These are phyloP conservation scores for Perca schrenkii DNA, from an alignment of 2,113 vertebrate genomes.

Conservation along the genomic window DNA sequence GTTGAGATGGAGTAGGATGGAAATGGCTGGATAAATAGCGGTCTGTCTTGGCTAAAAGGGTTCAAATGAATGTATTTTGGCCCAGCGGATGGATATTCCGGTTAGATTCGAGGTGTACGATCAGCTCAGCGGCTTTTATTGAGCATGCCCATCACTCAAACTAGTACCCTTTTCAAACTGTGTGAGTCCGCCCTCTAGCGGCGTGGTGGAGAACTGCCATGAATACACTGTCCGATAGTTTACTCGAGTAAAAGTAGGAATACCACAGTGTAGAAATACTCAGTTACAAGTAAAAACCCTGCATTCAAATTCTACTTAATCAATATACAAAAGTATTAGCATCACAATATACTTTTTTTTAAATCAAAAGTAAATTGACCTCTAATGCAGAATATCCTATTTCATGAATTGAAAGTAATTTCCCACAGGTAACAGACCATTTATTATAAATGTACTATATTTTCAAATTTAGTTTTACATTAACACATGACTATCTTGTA, in stretches of 20 bases:
- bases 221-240: neutral
- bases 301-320: neutral
- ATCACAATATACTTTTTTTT: too few species aligned
- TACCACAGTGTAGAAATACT: neutral
- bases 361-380: too few species aligned
- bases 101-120: constrained; percentile 23
- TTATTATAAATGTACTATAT: neutral
- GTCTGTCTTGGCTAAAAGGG: neutral
- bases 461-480: neutral
- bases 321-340: too few species aligned
- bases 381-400: too few species aligned
- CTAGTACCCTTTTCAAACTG: neutral
- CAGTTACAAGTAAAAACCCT: neutral
- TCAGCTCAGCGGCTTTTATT: constrained; percentile 6
- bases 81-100: neutral
- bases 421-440: too few species aligned
- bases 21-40: neutral
- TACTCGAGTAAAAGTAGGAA: neutral
- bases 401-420: neutral
- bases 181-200: constrained; percentile 42
- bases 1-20: rapidly evolving
- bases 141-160: neutral
- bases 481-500: neutral
- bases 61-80: neutral
- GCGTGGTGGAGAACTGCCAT: constrained; percentile 29